Evolutionary conservation across 2,888 invertebrate species (phyloP), one percentile per base, ranked within the genome.

Genomic region (Macropis europaea): DNA sequence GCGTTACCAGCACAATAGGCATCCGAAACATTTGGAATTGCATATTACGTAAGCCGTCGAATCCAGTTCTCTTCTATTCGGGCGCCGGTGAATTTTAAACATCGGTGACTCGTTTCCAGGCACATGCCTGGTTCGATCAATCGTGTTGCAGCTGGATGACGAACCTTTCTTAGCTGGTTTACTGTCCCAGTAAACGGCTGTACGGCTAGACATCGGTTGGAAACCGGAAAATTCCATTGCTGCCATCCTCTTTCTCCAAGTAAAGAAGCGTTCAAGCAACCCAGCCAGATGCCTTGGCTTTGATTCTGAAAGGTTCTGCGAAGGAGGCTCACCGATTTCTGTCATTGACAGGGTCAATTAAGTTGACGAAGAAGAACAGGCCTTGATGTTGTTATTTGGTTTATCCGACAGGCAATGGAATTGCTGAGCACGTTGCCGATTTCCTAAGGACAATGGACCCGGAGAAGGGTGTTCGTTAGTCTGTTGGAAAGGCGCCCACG

Each of bases 401-500:
- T n/a, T n/a, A n/a, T 43, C 2, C 15, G 24, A 15, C 2, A 24
- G n/a, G 24, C 22, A 19, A 48, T 48, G 47, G 19, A 22, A 32
- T 42, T 38, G 11, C 4, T n/a, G 13, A 38, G 13, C 3, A n/a
- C 11, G 6, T 4, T 38, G 6, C 17, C 50, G n/a, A 48, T 47
- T 34, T 9, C 6, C 38, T 15, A 36, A 66, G 56, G 47, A 73
- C 61, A 73, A 56, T 52, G 52, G 32, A 28, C 52, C 19, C 28
- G 3, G 22, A 17, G 26, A 61, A 48, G 17, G 48, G 47, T 30
- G 45, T 56, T 47, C 43, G 24, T 28, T 17, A 26, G 11, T 32
- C 32, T 17, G 47, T 69, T 69, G 73, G 69, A 59, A 45, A 43
- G 57, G 54, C 75, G 75, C 75, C 75, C 64, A 75, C 73, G 54